Evolutionary conservation across 2,888 invertebrate species (phyloP).

Genomic region (Macroteleia sp.): DNA sequence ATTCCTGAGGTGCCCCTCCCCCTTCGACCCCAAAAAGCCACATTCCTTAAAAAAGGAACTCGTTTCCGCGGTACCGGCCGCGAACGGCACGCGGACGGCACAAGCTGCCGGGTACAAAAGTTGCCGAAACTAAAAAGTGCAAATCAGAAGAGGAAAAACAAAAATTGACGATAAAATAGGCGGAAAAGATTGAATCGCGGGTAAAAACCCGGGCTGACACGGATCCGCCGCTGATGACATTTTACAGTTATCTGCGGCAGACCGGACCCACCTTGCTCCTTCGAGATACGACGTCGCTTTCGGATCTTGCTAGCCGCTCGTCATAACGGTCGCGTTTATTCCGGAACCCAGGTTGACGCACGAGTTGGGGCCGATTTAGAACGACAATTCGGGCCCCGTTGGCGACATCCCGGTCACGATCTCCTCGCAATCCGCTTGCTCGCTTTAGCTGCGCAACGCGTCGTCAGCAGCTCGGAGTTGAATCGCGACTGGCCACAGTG

Average conservation of each 20-base stretch:
- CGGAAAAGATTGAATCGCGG: too few species aligned
- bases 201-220: constrained; percentile 76
- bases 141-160: too few species aligned
- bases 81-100: neutral
- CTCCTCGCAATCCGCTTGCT: neutral
- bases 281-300: constrained; percentile 32
- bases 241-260: constrained; percentile 82
- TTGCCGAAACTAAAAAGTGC: neutral
- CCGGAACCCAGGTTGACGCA: too few species aligned
- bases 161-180: too few species aligned
- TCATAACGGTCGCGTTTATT: constrained; percentile 12
- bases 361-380: neutral
- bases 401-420: constrained; percentile 27
- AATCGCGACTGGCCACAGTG: constrained; percentile 50
- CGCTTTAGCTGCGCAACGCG: constrained; percentile 7
- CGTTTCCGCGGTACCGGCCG: constrained; percentile 12
- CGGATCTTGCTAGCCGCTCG: constrained; percentile 13
- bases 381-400: constrained; percentile 2
- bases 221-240: constrained; percentile 81
- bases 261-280: constrained; percentile 74
- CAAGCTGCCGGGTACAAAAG: neutral
- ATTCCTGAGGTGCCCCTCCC: neutral
- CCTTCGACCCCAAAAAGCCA: neutral
- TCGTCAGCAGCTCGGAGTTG: constrained; percentile 22
- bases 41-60: constrained; percentile 21